Evolutionary conservation across 2,888 invertebrate species (phyloP), one percentile per base, ranked within the genome.

Genomic region (Dysmachus trigonus): DNA sequence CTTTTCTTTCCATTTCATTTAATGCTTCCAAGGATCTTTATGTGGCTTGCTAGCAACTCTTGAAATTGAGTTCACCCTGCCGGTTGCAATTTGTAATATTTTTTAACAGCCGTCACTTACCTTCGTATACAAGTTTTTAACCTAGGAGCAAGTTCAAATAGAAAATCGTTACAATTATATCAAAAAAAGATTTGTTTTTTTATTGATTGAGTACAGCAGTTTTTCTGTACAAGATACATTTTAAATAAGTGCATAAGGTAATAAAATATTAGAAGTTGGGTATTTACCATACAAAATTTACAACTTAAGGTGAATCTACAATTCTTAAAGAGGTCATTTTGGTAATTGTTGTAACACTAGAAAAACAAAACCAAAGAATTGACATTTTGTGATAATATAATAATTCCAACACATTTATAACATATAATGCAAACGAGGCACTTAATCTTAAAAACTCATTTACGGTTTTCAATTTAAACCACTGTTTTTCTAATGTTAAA

Each of bases 1-100:
- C 53, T 82, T 82, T 82, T 82, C 71, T 82, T 82, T 82, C 82
- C 82, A 82, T 82, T 62, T 82, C 82, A 82, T 53, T 82, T 82
- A 71, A 82, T 47, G 47, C 51, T 62, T 62, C 62, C 62, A 27
- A 62, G 27, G 62, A 62, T 62, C 62, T 6, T 62, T 62, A 10
- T 22, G 18, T 18, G 8, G 22, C 2, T 62, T 62, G 22, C 62
- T 62, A 62, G 62, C 3, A 27, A 18, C 18, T 62, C 27, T 62
- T 1, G 62, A 62, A 62, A 62, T 62, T 62, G 62, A 62, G 62
- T 62, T 62, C 10, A 47, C 27, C 27, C 62, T 62, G 22, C 6
- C 62, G 7, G 8, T 22, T 62, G 62, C 10, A 62, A 62, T 62
- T 27, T 62, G 8, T 18, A 62, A 62, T 62, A 22, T 27, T 62